Evolutionary conservation across 2,888 invertebrate genomes (phyloP).

Genomic region (Sceliomorpha sp.): DNA sequence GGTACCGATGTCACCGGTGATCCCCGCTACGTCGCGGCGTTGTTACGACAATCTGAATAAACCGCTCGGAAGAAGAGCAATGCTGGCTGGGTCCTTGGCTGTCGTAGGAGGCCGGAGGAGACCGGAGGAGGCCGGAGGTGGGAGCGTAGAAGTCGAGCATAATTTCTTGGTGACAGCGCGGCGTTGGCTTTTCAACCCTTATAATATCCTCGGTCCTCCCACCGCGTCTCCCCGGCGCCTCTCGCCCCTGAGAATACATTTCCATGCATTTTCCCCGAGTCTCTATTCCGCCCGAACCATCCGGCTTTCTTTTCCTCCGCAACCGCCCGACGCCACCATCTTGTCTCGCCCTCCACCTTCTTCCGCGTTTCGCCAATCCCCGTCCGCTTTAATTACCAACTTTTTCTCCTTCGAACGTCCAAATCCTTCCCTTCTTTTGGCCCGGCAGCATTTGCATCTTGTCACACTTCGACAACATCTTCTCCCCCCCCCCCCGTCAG

Average conservation of each 20-base stretch:
- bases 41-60: slow-evolving; percentile 67
- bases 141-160: slow-evolving; percentile 67
- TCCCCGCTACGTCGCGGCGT: slow-evolving; percentile 44
- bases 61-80: slow-evolving; percentile 60
- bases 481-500: slow-evolving; percentile 3
- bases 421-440: slow-evolving; percentile 66
- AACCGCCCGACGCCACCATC: too few species aligned
- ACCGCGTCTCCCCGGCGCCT: slow-evolving; percentile 54
- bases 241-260: slow-evolving; percentile 73
- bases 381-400: slow-evolving; percentile 75
- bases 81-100: slow-evolving; percentile 35
- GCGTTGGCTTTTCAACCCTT: slow-evolving; percentile 78
- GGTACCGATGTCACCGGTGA: slow-evolving; percentile 53
- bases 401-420: slow-evolving; percentile 72
- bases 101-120: slow-evolving; percentile 10
- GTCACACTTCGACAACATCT: slow-evolving; percentile 31
- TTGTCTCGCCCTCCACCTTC: slow-evolving; percentile 53
- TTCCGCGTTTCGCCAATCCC: slow-evolving; percentile 50
- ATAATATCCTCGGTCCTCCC: slow-evolving; percentile 74
- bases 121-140: slow-evolving; percentile 31
- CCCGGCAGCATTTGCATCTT: slow-evolving; percentile 57
- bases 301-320: slow-evolving; percentile 53
- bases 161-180: slow-evolving; percentile 77
- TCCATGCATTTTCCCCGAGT: slow-evolving; percentile 78
- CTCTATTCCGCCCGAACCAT: slow-evolving; percentile 52